phyloP scores from a whole-genome alignment of 2,113 vertebrate species.

The Kryptolebias marmoratus region DNA sequence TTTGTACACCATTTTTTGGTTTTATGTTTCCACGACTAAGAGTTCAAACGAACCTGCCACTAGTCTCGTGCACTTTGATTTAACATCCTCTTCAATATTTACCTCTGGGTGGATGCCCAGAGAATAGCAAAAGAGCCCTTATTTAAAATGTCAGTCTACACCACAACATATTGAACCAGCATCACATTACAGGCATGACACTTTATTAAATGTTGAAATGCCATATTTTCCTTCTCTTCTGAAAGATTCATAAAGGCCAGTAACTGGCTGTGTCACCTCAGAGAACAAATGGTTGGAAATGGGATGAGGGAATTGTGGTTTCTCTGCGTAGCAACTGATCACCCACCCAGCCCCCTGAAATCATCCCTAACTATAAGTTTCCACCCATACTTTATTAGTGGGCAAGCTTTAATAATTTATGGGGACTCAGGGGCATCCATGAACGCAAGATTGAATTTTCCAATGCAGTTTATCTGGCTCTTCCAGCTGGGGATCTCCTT shows the following conservation, averaged over 20 bases:
- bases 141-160: conserved; percentile 37
- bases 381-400: conserved; percentile 58
- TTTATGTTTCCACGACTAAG: conserved; percentile 19
- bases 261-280: conserved; percentile 56
- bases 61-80: conserved; percentile 21
- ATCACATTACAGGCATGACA: conserved; percentile 31
- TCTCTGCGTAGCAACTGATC: conserved; percentile 50
- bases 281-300: conserved; percentile 56
- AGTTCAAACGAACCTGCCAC: conserved; percentile 28
- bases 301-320: conserved; percentile 48
- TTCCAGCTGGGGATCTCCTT: conserved; percentile 86
- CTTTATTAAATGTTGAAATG: conserved; percentile 60
- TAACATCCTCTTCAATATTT: conserved; percentile 31
- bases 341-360: conserved; percentile 50
- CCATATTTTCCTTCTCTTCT: conserved; percentile 36
- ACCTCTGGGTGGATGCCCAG: conserved; percentile 15
- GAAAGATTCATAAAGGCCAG: conserved; percentile 74
- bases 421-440: conserved; percentile 70
- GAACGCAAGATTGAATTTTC: conserved; percentile 77
- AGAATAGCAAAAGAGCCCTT: conserved; percentile 9
- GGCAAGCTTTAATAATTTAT: conserved; percentile 77
- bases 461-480: conserved; percentile 92
- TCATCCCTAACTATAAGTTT: conserved; percentile 68
- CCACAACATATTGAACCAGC: conserved; percentile 14
- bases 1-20: conserved; percentile 18